Conservation (phyloP, 2,888 invertebrate species). For the Drosophila glabriapex region DNA sequence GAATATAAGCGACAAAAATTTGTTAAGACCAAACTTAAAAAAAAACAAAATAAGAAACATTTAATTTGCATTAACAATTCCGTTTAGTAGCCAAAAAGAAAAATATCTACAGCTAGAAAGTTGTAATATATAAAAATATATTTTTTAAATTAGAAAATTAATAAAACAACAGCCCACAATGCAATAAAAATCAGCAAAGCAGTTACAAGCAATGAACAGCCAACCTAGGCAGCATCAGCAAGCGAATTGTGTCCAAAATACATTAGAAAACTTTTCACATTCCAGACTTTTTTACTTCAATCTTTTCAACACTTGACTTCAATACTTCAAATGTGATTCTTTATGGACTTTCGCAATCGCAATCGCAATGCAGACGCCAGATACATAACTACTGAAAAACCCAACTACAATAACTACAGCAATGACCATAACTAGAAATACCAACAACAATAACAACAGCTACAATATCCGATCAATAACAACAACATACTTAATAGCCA, state of each 20-base stretch:
- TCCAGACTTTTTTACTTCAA: conserved; percentile 26
- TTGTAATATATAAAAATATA: conserved; percentile 17
- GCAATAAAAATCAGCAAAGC: conserved; percentile 27
- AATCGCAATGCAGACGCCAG: conserved; percentile 48
- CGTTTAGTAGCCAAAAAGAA: conserved; percentile 12
- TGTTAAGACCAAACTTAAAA: conserved; percentile 53
- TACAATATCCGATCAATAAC: conserved; percentile 79
- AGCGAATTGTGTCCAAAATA: conserved; percentile 24
- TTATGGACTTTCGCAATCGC: conserved; percentile 1
- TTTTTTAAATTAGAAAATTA: conserved; percentile 28
- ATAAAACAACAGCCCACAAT: conserved; percentile 22
- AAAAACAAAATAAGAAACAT: conserved; percentile 8
- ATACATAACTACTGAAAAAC: conserved; percentile 50
- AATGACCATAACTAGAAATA: conserved; percentile 59
- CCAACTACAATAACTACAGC: conserved; percentile 58
- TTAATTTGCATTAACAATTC: conserved; percentile 42
- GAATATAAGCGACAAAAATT: conserved; percentile 42
- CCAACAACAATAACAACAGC: conserved; percentile 63
- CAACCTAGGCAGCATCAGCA: conserved; percentile 43
- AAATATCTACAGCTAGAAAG: conserved; percentile 2
- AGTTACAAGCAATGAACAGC: conserved; percentile 42
- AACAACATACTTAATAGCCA: conserved; percentile 63
- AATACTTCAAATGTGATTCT: conserved; percentile 47
- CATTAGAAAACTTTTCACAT: conserved; percentile 42
- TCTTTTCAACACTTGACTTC: conserved; percentile 28